Evolutionary conservation across 2,797 vertebrate genomes (phyloP).

Genomic region (Poliocrania exsul): DNA sequence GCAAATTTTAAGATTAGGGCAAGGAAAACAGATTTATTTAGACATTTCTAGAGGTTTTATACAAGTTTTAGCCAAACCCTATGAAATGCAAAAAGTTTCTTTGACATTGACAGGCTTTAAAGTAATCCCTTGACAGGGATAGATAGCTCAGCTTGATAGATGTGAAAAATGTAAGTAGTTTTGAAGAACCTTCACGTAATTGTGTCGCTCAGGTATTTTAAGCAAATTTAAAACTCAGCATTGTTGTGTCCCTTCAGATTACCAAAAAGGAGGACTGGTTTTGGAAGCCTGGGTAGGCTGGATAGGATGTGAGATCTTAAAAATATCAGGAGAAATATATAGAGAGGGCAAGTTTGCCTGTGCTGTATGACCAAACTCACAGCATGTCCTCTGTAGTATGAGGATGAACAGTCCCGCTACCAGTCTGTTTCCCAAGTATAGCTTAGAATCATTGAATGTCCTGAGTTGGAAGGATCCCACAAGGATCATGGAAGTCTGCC

Average conservation of each 20-base stretch:
- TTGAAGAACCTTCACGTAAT: not conserved
- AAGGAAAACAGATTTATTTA: not conserved
- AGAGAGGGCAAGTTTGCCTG: not conserved
- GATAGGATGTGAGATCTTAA: not conserved
- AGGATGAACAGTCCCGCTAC: not conserved
- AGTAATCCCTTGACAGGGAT: not conserved
- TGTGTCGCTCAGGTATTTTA: not conserved
- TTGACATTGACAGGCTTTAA: not conserved
- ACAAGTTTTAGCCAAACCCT: not conserved
- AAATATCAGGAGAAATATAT: not conserved
- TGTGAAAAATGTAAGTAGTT: not conserved
- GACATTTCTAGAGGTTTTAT: not conserved
- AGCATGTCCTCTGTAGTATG: not conserved
- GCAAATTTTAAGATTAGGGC: not conserved
- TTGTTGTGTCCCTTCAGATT: not conserved
- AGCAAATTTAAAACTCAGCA: not conserved
- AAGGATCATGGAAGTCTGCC: fast-evolving
- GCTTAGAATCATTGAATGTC: not conserved
- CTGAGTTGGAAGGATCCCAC: not conserved
- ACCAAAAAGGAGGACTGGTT: not conserved
- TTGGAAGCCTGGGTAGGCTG: not conserved
- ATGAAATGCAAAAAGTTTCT: not conserved
- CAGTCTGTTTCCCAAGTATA: not conserved
- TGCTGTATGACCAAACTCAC: not conserved
- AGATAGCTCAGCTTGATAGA: not conserved